A percentile compares a stretch with the other conserved stretches of the same genome.
These are phyloP conservation scores for Pimephales promelas DNA, from an alignment of 2,113 vertebrate genomes.

Conservation along the genomic window DNA sequence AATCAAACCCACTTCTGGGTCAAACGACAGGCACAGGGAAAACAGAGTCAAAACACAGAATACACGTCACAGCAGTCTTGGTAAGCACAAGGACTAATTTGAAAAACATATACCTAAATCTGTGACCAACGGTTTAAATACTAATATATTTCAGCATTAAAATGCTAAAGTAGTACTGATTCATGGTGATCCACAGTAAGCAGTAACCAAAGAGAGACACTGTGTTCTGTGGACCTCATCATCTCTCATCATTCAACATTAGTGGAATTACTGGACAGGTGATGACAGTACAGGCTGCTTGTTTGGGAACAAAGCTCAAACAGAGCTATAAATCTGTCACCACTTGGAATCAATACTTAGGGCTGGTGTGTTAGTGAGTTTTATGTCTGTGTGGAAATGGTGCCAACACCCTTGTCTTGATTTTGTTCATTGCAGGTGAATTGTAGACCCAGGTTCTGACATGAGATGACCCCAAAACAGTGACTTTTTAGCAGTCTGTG, in stretches of 20 bases:
- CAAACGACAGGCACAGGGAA: no score
- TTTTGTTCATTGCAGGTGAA: constrained; percentile 37
- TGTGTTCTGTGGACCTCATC: constrained; percentile 33
- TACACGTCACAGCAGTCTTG: no score
- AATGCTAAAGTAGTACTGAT: not conserved
- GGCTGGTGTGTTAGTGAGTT: constrained; percentile 1
- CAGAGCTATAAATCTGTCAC: constrained; percentile 37
- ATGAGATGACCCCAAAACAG: constrained; percentile 39
- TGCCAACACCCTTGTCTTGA: not conserved
- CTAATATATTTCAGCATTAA: not conserved
- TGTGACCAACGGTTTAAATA: not conserved
- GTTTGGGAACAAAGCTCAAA: constrained; percentile 51
- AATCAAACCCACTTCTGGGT: no score
- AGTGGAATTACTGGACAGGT: constrained; percentile 44
- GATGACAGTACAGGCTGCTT: constrained; percentile 49
- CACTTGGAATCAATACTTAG: constrained; percentile 15
- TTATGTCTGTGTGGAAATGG: constrained; percentile 1
- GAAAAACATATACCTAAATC: not conserved
- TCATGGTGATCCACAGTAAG: not conserved
- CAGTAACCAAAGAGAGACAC: constrained; percentile 13
- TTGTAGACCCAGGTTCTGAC: constrained; percentile 29
- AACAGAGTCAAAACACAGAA: no score
- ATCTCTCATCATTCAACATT: constrained; percentile 31
- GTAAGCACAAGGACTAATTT: not conserved
- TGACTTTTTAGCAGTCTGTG: constrained; percentile 36